A percentile compares a stretch with the other conserved stretches of the same genome.
phyloP scores from a whole-genome alignment of 2,113 vertebrate species.

The Progne subis region DNA sequence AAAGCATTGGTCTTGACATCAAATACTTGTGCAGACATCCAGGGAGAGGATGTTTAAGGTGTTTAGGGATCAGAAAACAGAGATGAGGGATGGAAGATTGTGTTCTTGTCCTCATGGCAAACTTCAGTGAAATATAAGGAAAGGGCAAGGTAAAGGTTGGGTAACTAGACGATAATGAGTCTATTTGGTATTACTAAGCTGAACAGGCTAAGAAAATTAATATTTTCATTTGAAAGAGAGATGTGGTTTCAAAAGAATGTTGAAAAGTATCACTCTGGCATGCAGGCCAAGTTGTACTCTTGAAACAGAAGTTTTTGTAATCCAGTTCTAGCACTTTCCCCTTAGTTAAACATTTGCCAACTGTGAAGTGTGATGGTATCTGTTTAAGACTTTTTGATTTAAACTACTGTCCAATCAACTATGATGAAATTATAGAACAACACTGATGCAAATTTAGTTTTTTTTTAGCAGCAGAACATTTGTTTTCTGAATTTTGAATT shows the following conservation, averaged over 20 bases:
- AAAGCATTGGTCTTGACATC: not conserved
- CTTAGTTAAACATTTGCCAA: no score
- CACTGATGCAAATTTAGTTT: accelerated
- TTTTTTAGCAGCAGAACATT: not conserved
- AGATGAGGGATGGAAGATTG: not conserved
- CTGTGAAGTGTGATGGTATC: not conserved
- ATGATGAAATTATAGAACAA: not conserved
- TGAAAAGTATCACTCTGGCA: not conserved
- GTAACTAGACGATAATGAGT: not conserved
- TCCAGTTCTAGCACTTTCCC: not conserved
- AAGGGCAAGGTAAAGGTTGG: not conserved
- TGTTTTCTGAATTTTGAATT: not conserved
- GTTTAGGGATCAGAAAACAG: not conserved
- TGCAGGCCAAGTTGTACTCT: not conserved
- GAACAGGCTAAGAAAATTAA: not conserved
- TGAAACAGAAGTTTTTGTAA: not conserved
- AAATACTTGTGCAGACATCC: not conserved
- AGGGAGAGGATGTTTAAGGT: not conserved
- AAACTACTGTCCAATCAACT: not conserved
- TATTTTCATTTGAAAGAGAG: not conserved
- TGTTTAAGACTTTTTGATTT: not conserved
- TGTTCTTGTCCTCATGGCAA: not conserved
- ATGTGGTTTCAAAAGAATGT: not conserved
- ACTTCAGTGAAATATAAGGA: not conserved
- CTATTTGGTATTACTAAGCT: not conserved